These are phyloP conservation scores for Auanema sp. DNA, from an alignment of 2,888 invertebrate genomes.

Conservation along the genomic window DNA sequence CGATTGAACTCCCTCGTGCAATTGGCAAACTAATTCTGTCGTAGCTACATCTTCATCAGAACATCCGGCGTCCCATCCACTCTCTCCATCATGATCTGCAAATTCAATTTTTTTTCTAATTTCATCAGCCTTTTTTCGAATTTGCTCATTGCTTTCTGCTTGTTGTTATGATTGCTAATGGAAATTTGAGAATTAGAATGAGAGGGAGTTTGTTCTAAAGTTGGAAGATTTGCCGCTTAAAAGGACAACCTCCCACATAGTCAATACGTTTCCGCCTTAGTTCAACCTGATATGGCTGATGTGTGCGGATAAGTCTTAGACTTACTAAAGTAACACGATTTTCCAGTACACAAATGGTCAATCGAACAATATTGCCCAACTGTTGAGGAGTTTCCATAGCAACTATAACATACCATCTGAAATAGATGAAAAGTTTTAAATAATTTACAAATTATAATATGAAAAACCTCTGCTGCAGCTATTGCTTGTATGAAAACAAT, in stretches of 20 bases:
- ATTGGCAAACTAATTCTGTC: constrained; percentile 1
- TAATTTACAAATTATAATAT: too few species aligned
- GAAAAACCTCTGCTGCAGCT: too few species aligned
- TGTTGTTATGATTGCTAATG: neutral
- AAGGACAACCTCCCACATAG: neutral
- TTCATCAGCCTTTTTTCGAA: constrained; percentile 2
- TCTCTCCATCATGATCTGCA: neutral
- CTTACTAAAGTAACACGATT: constrained; percentile 38
- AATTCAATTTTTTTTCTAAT: neutral
- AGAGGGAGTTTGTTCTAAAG: constrained; percentile 4
- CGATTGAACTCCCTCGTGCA: constrained; percentile 3
- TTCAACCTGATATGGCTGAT: neutral
- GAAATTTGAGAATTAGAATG: neutral
- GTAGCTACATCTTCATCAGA: neutral
- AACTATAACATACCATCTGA: constrained; percentile 33
- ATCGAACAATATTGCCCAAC: constrained; percentile 38
- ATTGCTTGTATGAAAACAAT: too few species aligned
- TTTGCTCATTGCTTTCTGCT: neutral
- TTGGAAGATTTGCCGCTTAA: neutral
- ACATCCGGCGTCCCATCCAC: constrained; percentile 18
- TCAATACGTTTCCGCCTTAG: neutral
- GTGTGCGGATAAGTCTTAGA: too few species aligned
- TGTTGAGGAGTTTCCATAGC: constrained; percentile 32
- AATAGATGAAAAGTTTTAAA: neutral
- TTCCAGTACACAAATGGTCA: constrained; percentile 32